A percentile compares a stretch with the other conserved stretches of the same genome.
These are phyloP conservation scores for Sparidentex hasta DNA, from an alignment of 2,797 vertebrate genomes.

Conservation along the genomic window DNA sequence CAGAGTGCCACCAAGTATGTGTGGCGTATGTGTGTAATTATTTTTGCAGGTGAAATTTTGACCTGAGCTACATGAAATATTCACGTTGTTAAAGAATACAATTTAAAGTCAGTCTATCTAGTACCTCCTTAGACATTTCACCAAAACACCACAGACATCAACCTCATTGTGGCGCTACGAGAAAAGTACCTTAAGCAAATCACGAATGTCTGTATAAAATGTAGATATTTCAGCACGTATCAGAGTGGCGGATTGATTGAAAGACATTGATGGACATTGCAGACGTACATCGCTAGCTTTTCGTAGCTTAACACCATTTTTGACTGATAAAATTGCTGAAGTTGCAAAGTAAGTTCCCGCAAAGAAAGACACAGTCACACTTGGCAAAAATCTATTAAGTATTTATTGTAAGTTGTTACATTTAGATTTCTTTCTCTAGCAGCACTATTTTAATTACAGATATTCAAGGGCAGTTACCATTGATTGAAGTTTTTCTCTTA, in stretches of 20 bases:
- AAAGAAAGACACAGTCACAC: slow-evolving; percentile 76
- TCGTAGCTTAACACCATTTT: not conserved
- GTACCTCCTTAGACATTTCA: not conserved
- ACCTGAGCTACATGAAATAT: not conserved
- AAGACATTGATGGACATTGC: not conserved
- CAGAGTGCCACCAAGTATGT: not conserved
- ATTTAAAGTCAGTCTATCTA: not conserved
- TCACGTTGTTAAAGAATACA: not conserved
- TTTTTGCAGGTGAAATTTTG: not conserved
- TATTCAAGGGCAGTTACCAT: slow-evolving; percentile 85
- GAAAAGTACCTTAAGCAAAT: not conserved
- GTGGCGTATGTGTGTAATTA: too few species aligned
- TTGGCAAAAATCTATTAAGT: slow-evolving; percentile 85
- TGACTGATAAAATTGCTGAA: not conserved
- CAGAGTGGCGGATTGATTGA: not conserved
- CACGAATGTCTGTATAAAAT: not conserved
- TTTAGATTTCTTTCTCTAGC: slow-evolving; percentile 85
- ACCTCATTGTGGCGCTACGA: not conserved
- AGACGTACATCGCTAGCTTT: not conserved
- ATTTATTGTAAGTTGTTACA: slow-evolving; percentile 88
- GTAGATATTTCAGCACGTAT: not conserved
- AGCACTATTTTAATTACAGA: slow-evolving; percentile 86
- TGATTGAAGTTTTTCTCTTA: slow-evolving; percentile 72
- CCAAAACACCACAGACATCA: not conserved
- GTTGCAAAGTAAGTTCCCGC: too few species aligned